Percentiles rank a stretch among this genome's conserved stretches.
These are phyloP conservation scores for Ptycholaimellus sp. DNA, from an alignment of 2,888 invertebrate genomes.

Conservation along the genomic window DNA sequence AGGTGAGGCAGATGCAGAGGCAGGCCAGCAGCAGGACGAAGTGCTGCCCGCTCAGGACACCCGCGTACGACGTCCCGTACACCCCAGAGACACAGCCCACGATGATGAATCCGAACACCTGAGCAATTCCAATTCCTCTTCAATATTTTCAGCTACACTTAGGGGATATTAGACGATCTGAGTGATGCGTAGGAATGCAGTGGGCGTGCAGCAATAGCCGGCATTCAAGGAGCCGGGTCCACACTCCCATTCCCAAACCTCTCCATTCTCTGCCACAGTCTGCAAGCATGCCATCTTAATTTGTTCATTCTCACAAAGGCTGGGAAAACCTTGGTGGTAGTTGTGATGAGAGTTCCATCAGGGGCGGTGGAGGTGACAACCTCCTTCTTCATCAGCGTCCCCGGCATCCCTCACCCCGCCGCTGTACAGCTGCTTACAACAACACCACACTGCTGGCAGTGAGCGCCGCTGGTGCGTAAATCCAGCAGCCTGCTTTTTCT, in stretches of 20 bases:
- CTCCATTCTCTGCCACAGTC: no score
- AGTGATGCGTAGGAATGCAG: slow-evolving; percentile 1
- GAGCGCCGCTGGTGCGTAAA: no score
- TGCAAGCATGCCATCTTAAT: no score
- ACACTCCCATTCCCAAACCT: no score
- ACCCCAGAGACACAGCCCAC: slow-evolving; percentile 6
- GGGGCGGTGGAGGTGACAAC: slow-evolving; percentile 5
- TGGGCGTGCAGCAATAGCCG: slow-evolving; percentile 5
- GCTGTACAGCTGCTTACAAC: no score
- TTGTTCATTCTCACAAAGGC: no score
- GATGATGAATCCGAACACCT: slow-evolving; percentile 5
- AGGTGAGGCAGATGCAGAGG: slow-evolving; percentile 7
- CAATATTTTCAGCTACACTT: no score
- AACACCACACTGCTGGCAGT: no score
- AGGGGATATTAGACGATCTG: slow-evolving; percentile 2
- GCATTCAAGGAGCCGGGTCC: no score
- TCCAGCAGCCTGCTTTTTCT: no score
- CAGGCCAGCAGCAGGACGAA: slow-evolving; percentile 5
- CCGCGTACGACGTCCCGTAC: slow-evolving; percentile 6
- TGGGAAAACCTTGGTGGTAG: no score
- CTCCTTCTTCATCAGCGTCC: slow-evolving; percentile 6
- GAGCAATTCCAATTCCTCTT: not conserved
- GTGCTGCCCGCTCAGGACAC: slow-evolving; percentile 5
- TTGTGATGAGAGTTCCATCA: slow-evolving; percentile 8
- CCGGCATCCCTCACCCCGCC: no score